A percentile compares a stretch with the other conserved stretches of the same genome.
phyloP scores from a whole-genome alignment of 2,888 invertebrate genomes.

The Chrysodeixis includens region DNA sequence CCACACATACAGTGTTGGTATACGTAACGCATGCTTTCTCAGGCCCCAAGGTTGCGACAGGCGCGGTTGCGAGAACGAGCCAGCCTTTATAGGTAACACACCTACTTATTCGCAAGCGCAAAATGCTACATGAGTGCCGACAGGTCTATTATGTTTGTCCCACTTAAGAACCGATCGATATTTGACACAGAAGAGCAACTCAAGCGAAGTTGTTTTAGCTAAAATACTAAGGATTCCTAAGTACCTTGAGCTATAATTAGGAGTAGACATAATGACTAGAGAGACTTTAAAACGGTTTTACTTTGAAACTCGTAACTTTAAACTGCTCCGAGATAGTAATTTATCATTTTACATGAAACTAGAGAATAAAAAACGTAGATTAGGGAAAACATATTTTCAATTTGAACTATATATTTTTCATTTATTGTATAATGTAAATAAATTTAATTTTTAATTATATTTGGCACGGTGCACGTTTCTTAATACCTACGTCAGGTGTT shows the following conservation, averaged over 20 bases:
- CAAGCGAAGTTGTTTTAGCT: conserved; percentile 11
- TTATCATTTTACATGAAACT: neutral
- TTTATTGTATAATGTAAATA: neutral
- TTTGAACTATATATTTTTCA: neutral
- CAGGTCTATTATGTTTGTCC: conserved; percentile 47
- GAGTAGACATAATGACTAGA: neutral
- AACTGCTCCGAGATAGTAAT: neutral
- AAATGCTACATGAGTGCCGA: conserved; percentile 44
- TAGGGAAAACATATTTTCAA: neutral
- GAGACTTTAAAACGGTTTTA: neutral
- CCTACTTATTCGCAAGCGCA: conserved; percentile 61
- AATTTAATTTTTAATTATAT: neutral
- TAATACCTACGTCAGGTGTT: conserved; percentile 11
- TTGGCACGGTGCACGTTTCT: conserved; percentile 15
- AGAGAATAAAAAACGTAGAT: neutral
- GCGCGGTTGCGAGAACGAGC: conserved; percentile 72
- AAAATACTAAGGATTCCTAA: conserved; percentile 4
- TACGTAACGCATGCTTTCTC: conserved; percentile 75
- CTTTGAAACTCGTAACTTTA: neutral
- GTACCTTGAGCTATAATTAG: neutral
- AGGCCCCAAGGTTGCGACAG: conserved; percentile 72
- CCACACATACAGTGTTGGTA: conserved; percentile 57
- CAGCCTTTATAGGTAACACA: conserved; percentile 72
- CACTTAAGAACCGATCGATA: conserved; percentile 50
- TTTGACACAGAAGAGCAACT: conserved; percentile 39